Conservation (phyloP, 1,140 invertebrate genomes). For the Drosophila nasuta region DNA sequence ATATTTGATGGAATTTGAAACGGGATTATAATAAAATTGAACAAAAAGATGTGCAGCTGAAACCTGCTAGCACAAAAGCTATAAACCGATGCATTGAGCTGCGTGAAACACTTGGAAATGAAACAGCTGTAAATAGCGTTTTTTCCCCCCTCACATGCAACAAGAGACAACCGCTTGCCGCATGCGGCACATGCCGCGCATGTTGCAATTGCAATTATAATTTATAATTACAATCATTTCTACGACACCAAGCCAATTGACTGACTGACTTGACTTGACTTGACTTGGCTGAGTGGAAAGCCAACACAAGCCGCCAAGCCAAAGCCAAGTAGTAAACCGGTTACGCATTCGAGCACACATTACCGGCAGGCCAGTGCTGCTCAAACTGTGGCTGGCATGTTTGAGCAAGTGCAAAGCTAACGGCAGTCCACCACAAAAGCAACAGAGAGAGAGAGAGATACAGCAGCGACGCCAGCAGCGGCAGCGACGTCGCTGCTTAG, state of each 20-base stretch:
- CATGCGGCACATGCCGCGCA: conserved; percentile 3
- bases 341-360: conserved; percentile 26
- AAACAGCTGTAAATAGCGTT: conserved; percentile 3
- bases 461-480: conserved; percentile 15
- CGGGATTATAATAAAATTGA: no score
- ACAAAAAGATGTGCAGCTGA: no score
- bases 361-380: conserved; percentile 2
- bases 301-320: conserved; percentile 5
- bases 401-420: conserved; percentile 22
- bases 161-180: no score
- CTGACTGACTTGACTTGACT: no score
- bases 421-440: not conserved
- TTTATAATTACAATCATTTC: conserved; percentile 6
- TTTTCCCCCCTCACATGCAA: no score
- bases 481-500: conserved; percentile 30
- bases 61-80: no score
- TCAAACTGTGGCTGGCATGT: conserved; percentile 35
- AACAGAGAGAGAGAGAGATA: no score
- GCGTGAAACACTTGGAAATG: conserved; percentile 5
- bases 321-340: conserved; percentile 33
- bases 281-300: no score
- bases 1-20: no score
- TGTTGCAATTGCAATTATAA: conserved; percentile 4
- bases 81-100: no score
- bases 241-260: conserved; percentile 1